These are phyloP conservation scores for Imbricaverruca yamaguchii DNA, from an alignment of 2,888 invertebrate species.

Conservation along the genomic window DNA sequence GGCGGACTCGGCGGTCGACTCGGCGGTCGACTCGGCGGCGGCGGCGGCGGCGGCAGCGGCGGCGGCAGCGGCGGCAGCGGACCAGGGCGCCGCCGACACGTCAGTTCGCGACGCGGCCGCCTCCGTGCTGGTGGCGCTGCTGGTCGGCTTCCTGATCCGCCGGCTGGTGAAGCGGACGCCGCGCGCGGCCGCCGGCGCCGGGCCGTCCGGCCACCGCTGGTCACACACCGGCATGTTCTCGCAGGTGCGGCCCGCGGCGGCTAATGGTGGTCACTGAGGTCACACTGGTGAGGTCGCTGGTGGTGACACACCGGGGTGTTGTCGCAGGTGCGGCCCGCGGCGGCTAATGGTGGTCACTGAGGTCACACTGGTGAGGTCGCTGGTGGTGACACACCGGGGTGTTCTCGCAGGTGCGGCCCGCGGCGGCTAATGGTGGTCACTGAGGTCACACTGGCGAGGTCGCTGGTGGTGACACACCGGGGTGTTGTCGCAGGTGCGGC, in stretches of 20 bases:
- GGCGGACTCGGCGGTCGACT: too few species aligned
- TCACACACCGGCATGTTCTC: constrained; percentile 26
- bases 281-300: too few species aligned
- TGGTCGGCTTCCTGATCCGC: constrained; percentile 7
- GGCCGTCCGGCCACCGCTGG: constrained; percentile 31
- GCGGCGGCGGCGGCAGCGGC: too few species aligned
- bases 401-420: neutral
- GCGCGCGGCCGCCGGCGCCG: constrained; percentile 24
- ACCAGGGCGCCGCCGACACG: neutral
- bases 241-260: neutral
- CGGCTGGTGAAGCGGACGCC: neutral
- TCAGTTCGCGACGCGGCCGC: neutral
- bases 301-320: neutral
- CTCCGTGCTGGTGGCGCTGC: constrained; percentile 10
- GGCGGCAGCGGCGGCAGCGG: too few species aligned
- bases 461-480: too few species aligned
- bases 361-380: constrained; percentile 23
- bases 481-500: neutral
- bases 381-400: constrained; percentile 29
- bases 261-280: too few species aligned
- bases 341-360: too few species aligned
- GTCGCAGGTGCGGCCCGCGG: neutral
- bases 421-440: too few species aligned
- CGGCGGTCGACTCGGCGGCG: too few species aligned
- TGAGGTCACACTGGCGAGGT: too few species aligned